phyloP scores from a whole-genome alignment of 2,888 invertebrate species.

The Drosophila planitibia region DNA sequence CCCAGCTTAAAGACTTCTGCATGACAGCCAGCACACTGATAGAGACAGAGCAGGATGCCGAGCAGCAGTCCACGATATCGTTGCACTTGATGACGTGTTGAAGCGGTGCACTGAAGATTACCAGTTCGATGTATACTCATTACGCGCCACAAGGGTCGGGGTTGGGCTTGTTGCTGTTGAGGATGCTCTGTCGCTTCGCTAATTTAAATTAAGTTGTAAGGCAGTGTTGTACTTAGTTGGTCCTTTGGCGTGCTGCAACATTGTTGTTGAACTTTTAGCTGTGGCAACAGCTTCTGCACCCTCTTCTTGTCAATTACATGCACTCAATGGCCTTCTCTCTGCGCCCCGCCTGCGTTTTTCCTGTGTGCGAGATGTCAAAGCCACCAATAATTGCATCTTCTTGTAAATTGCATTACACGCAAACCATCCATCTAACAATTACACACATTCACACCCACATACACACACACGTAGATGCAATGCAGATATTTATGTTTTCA shows the following conservation, averaged over 20 bases:
- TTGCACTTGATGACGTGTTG: slow-evolving; percentile 12
- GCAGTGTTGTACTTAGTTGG: slow-evolving; percentile 39
- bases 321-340: slow-evolving; percentile 35
- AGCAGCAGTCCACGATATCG: slow-evolving; percentile 24
- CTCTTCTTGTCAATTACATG: slow-evolving; percentile 51
- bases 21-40: slow-evolving; percentile 37
- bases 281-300: slow-evolving; percentile 23
- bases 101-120: slow-evolving; percentile 17
- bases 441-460: background rate
- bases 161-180: background rate
- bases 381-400: slow-evolving; percentile 6
- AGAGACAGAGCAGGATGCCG: slow-evolving; percentile 31
- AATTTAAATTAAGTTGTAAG: slow-evolving; percentile 52
- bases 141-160: slow-evolving; percentile 46
- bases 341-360: slow-evolving; percentile 2
- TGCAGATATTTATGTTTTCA: background rate
- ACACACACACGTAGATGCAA: background rate
- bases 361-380: slow-evolving; percentile 29
- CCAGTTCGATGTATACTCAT: slow-evolving; percentile 49
- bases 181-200: slow-evolving; percentile 28
- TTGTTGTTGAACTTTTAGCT: slow-evolving; percentile 59
- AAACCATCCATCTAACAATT: background rate
- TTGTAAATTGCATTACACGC: slow-evolving; percentile 25
- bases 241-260: slow-evolving; percentile 57
- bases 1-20: slow-evolving; percentile 91